phyloP scores from a whole-genome alignment of 2,888 invertebrate species.

The Tryphoninae sp. region DNA sequence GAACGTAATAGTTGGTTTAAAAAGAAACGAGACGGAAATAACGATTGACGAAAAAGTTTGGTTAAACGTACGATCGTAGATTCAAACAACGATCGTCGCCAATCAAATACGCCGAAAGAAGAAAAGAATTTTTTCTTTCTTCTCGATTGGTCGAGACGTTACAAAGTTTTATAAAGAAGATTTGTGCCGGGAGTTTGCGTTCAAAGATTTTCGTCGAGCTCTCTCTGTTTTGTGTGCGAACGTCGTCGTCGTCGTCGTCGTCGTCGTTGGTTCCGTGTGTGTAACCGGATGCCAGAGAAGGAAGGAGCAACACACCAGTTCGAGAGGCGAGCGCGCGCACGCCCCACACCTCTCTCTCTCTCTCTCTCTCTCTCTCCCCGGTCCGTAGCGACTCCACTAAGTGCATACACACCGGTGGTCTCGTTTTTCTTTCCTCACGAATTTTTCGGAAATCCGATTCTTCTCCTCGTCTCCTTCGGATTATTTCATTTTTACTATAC shows the following conservation, averaged over 20 bases:
- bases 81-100: no score
- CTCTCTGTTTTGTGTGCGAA: background rate
- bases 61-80: background rate
- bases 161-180: background rate
- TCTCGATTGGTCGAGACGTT: background rate
- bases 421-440: conserved; percentile 7
- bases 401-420: conserved; percentile 7
- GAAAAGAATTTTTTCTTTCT: background rate
- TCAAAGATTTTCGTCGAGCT: background rate
- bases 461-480: background rate
- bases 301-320: conserved; percentile 54
- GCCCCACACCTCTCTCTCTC: conserved; percentile 2
- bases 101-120: no score
- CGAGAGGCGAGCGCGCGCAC: conserved; percentile 22
- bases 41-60: background rate
- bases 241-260: conserved; percentile 5
- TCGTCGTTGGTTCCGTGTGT: conserved; percentile 34
- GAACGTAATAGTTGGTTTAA: no score
- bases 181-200: background rate
- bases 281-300: conserved; percentile 66
- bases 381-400: conserved; percentile 33
- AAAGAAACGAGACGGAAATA: background rate
- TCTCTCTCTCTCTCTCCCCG: background rate
- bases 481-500: background rate
- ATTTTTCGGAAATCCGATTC: conserved; percentile 21